Percentiles rank a stretch among this genome's conserved stretches.
Conservation (phyloP, 2,888 invertebrate species). For the Stenurella melanura region DNA sequence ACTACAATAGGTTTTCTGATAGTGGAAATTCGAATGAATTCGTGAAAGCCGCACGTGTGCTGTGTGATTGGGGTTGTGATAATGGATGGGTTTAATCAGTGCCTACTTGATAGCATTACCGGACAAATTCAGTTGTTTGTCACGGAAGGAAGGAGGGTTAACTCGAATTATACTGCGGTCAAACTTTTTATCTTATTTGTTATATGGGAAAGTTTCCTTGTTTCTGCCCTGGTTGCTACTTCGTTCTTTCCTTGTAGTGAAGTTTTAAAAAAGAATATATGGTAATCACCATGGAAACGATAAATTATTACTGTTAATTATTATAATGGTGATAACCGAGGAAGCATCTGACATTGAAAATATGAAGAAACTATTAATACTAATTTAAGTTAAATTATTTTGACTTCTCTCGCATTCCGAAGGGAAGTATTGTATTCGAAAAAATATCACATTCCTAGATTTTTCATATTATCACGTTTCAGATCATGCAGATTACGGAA, state of each 20-base stretch:
- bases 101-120: slow-evolving; percentile 38
- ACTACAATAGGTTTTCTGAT: slow-evolving; percentile 9
- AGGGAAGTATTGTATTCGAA: no score
- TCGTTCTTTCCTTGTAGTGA: not conserved
- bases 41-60: slow-evolving; percentile 4
- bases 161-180: slow-evolving; percentile 39
- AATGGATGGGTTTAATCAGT: slow-evolving; percentile 40
- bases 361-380: no score
- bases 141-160: slow-evolving; percentile 33
- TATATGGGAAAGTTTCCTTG: slow-evolving; percentile 10
- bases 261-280: not conserved
- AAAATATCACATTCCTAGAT: no score
- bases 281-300: not conserved
- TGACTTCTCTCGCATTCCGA: no score
- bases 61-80: slow-evolving; percentile 8
- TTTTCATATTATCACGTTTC: no score
- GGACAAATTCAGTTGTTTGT: slow-evolving; percentile 42
- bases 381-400: no score
- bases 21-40: slow-evolving; percentile 14
- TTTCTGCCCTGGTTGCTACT: not conserved
- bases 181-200: slow-evolving; percentile 39
- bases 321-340: no score
- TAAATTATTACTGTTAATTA: not conserved
- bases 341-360: no score
- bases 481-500: no score